Percentiles rank a stretch among this genome's conserved stretches.
phyloP scores from a whole-genome alignment of 1,140 invertebrate species.

The Platyscapa corneri region DNA sequence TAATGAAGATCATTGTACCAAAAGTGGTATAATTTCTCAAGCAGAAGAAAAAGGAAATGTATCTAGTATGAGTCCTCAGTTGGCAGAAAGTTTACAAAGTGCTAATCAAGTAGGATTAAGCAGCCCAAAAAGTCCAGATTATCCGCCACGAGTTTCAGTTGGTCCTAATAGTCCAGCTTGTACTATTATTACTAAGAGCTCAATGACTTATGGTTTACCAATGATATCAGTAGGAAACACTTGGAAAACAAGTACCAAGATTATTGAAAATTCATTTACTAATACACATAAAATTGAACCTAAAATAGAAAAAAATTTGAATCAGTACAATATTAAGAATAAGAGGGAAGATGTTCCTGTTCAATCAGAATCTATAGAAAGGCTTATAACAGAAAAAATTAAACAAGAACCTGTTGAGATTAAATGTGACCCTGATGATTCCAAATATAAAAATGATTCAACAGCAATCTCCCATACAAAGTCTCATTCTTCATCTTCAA shows the following conservation, averaged over 20 bases:
- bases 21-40: slow-evolving; percentile 54
- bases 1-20: slow-evolving; percentile 37
- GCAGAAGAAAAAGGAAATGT: slow-evolving; percentile 65
- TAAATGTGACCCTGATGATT: slow-evolving; percentile 27
- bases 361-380: slow-evolving; percentile 7
- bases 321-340: slow-evolving; percentile 3
- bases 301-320: slow-evolving; percentile 20
- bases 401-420: slow-evolving; percentile 56
- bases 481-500: slow-evolving; percentile 62
- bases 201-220: slow-evolving; percentile 53
- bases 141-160: slow-evolving; percentile 64
- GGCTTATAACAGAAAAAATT: slow-evolving; percentile 29
- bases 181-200: slow-evolving; percentile 59
- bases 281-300: slow-evolving; percentile 42
- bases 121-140: slow-evolving; percentile 71
- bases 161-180: slow-evolving; percentile 61
- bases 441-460: slow-evolving; percentile 37
- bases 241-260: slow-evolving; percentile 47
- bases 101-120: slow-evolving; percentile 57
- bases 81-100: slow-evolving; percentile 68
- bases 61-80: slow-evolving; percentile 64
- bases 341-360: slow-evolving; percentile 21
- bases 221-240: slow-evolving; percentile 59
- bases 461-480: slow-evolving; percentile 47
- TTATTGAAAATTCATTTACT: slow-evolving; percentile 23